Percentiles rank a stretch among this genome's conserved stretches.
phyloP scores from a whole-genome alignment of 2,797 vertebrate species.

The Microhierax caerulescens region DNA sequence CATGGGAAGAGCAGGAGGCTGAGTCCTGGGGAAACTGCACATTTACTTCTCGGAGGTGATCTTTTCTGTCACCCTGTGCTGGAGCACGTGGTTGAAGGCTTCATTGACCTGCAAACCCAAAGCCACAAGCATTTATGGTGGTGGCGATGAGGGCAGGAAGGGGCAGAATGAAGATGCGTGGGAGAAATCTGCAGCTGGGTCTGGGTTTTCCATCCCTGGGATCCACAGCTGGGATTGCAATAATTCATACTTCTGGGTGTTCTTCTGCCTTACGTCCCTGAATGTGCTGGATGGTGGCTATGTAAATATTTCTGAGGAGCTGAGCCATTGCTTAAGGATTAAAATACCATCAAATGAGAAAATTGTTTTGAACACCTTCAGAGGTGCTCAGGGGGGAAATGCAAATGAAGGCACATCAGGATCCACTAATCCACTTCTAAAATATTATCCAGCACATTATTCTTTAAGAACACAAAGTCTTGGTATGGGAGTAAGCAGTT shows the following conservation, averaged over 20 bases:
- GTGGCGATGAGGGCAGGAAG: background rate
- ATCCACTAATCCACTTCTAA: background rate
- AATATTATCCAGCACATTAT: background rate
- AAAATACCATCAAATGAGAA: background rate
- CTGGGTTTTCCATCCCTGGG: background rate
- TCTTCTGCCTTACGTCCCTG: background rate
- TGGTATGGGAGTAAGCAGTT: background rate
- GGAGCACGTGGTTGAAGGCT: constrained; percentile 3
- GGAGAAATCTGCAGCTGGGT: background rate
- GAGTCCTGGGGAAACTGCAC: no score
- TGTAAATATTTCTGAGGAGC: background rate
- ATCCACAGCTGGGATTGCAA: background rate
- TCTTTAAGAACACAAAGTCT: background rate
- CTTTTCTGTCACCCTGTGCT: constrained; percentile 34
- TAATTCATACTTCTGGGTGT: background rate
- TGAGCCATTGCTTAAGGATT: background rate
- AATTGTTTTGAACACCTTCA: background rate
- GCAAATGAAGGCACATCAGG: background rate
- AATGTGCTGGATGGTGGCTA: background rate
- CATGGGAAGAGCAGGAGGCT: background rate
- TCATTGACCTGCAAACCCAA: constrained; percentile 20
- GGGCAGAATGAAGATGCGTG: fast-evolving
- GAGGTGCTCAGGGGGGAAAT: background rate
- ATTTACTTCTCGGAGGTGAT: constrained; percentile 8
- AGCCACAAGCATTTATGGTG: background rate